A percentile compares a stretch with the other conserved stretches of the same genome.
These are phyloP conservation scores for Champsocephalus esox DNA, from an alignment of 2,797 vertebrate species.

Conservation along the genomic window DNA sequence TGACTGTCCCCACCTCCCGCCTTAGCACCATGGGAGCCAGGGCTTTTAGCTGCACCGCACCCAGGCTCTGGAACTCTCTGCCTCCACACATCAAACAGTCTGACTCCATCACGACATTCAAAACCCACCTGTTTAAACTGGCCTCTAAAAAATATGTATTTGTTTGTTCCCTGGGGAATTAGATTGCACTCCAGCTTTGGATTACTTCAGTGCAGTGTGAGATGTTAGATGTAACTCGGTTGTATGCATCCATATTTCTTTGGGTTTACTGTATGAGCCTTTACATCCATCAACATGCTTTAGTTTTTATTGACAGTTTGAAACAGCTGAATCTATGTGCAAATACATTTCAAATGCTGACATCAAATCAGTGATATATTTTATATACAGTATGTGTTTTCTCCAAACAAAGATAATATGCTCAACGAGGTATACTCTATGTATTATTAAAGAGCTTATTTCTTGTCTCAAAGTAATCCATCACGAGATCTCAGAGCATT, in stretches of 20 bases:
- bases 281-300: background rate
- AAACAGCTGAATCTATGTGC: background rate
- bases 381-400: background rate
- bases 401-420: background rate
- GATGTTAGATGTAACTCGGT: background rate
- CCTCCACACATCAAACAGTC: no score
- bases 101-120: no score
- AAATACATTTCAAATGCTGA: background rate
- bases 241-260: background rate
- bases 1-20: no score
- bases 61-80: no score
- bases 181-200: background rate
- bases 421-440: background rate
- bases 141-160: no score
- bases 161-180: background rate
- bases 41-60: no score
- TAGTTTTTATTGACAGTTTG: background rate
- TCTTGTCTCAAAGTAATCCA: background rate
- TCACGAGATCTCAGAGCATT: background rate
- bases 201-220: background rate
- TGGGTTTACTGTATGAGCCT: background rate
- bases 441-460: slow-evolving; percentile 1
- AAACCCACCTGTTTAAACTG: no score
- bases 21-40: no score
- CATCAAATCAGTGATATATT: background rate